Percentiles rank a stretch among this genome's conserved stretches.
phyloP scores from a whole-genome alignment of 1,140 invertebrate species.

The Helicoverpa zea region DNA sequence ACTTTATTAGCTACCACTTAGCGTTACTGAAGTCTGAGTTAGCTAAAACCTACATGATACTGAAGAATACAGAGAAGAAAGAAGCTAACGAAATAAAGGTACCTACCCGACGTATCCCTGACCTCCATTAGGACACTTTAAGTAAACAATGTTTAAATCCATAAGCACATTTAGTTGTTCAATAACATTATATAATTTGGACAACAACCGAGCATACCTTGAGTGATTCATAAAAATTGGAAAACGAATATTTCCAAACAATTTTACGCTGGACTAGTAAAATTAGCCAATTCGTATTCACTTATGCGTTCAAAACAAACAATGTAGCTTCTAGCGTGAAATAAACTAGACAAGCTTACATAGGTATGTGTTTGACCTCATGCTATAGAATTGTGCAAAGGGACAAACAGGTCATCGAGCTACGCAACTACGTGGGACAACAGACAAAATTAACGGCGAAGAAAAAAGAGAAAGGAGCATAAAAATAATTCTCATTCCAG shows the following conservation, averaged over 20 bases:
- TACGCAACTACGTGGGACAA: slow-evolving; percentile 7
- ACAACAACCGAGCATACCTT: background rate
- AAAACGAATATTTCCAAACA: no score
- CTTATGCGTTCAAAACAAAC: background rate
- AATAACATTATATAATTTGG: background rate
- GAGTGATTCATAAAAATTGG: background rate
- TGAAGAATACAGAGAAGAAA: no score
- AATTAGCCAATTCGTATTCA: background rate
- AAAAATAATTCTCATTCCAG: slow-evolving; percentile 18
- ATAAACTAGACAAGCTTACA: background rate
- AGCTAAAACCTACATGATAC: no score
- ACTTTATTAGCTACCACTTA: no score
- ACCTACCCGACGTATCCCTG: no score
- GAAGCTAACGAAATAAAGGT: no score
- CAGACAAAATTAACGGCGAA: slow-evolving; percentile 1
- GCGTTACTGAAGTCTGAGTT: no score
- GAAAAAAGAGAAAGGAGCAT: slow-evolving; percentile 31
- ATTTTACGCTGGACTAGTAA: no score
- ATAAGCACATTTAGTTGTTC: background rate
- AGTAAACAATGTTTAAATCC: no score
- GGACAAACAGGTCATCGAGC: slow-evolving; percentile 26
- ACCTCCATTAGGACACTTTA: no score
- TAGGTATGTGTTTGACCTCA: slow-evolving; percentile 10
- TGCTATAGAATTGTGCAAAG: slow-evolving; percentile 23
- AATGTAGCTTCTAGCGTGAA: background rate